phyloP scores from a whole-genome alignment of 2,888 invertebrate species.

The Andrena chrysosceles region DNA sequence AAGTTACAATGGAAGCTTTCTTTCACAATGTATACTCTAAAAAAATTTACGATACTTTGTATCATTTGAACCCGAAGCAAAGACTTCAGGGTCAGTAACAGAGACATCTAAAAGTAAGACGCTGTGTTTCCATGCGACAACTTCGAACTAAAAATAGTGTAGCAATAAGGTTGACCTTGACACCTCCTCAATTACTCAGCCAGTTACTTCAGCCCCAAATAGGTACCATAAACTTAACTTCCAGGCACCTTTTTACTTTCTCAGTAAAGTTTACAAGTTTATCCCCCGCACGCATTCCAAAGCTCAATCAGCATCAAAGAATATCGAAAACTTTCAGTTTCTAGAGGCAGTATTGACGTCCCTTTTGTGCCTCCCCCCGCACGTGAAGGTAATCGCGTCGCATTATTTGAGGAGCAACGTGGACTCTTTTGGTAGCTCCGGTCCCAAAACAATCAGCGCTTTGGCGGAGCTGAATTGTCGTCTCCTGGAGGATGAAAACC shows the following conservation, averaged over 20 bases:
- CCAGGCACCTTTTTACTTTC: no score
- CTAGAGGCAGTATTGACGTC: conserved; percentile 65
- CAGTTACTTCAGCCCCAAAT: no score
- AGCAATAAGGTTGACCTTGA: no score
- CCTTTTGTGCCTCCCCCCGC: conserved; percentile 58
- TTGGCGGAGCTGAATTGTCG: conserved; percentile 74
- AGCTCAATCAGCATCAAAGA: not conserved
- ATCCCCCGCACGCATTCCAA: not conserved
- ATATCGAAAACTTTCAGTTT: conserved; percentile 66
- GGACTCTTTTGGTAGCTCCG: conserved; percentile 41
- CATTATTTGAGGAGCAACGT: conserved; percentile 70
- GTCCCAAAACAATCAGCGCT: conserved; percentile 25
- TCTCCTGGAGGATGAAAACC: conserved; percentile 74
- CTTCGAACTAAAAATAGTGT: no score
- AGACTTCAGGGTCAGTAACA: no score
- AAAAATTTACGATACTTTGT: no score
- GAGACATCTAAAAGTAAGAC: no score
- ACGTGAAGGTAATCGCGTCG: conserved; percentile 65
- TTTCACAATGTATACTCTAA: no score
- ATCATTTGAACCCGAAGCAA: no score
- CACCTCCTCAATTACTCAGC: no score
- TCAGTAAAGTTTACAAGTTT: not conserved
- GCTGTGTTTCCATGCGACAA: no score
- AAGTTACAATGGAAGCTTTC: no score
- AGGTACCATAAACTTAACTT: not conserved